Percentiles rank a stretch among this genome's conserved stretches.
phyloP scores from a whole-genome alignment of 2,888 invertebrate species.

The Pachliopta kotzebuea region DNA sequence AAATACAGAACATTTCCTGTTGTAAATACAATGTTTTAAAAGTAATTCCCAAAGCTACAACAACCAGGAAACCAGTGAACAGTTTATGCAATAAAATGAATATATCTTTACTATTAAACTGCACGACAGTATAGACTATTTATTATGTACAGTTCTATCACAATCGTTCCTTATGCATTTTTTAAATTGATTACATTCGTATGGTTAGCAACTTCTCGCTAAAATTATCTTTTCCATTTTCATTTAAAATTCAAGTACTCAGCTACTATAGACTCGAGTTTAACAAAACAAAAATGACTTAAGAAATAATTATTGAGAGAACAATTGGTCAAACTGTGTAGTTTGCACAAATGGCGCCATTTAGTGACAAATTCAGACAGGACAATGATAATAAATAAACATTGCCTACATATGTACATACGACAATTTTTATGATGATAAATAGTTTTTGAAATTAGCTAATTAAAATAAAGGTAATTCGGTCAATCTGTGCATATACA shows the following conservation, averaged over 20 bases:
- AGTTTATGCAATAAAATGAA: slow-evolving; percentile 9
- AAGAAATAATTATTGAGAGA: not conserved
- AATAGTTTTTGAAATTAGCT: too few relatives aligned
- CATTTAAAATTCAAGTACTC: not conserved
- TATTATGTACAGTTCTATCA: slow-evolving; percentile 12
- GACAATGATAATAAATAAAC: too few relatives aligned
- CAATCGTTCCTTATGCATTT: slow-evolving; percentile 5
- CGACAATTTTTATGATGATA: too few relatives aligned
- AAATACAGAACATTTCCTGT: too few relatives aligned
- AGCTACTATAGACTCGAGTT: not conserved
- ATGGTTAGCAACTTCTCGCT: not conserved
- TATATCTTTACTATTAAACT: slow-evolving; percentile 18
- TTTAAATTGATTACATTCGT: not conserved
- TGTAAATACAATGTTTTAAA: not conserved
- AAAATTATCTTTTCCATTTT: not conserved
- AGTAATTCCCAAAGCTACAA: not conserved
- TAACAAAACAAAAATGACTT: not conserved
- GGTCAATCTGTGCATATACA: too few relatives aligned
- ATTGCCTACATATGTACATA: too few relatives aligned
- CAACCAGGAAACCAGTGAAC: not conserved
- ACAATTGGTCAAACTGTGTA: too few relatives aligned
- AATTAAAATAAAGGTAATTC: too few relatives aligned
- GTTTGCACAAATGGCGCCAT: too few relatives aligned
- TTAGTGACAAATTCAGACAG: too few relatives aligned
- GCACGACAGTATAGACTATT: slow-evolving; percentile 10